A percentile compares a stretch with the other conserved stretches of the same genome.
Conservation (phyloP, 2,113 vertebrate species). For the Pterophyllum scalare region DNA sequence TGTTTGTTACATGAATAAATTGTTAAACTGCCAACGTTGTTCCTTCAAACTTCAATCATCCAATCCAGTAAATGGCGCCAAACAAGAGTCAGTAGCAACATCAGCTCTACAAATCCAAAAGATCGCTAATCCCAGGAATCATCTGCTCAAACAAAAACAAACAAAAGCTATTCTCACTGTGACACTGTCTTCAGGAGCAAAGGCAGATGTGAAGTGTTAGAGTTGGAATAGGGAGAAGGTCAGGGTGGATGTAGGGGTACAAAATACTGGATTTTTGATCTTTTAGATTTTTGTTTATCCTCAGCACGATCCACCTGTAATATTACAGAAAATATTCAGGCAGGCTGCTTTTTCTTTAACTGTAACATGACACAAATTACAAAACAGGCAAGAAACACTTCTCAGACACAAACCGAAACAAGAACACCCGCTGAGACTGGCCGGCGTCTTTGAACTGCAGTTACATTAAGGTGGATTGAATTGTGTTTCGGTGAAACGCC, state of each 20-base stretch:
- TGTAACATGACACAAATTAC: not conserved
- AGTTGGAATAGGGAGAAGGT: not conserved
- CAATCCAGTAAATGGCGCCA: no score
- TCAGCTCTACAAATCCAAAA: not conserved
- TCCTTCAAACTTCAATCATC: no score
- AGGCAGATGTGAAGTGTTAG: not conserved
- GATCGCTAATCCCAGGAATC: not conserved
- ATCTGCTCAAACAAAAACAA: not conserved
- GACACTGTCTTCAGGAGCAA: no score
- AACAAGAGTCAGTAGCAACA: not conserved
- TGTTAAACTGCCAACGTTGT: no score
- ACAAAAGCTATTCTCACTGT: no score
- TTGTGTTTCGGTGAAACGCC: not conserved
- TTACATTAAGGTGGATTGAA: not conserved
- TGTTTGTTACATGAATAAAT: no score
- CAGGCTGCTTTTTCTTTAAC: not conserved
- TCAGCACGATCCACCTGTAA: not conserved
- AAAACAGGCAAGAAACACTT: not conserved
- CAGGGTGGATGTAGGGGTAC: not conserved
- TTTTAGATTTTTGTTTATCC: not conserved
- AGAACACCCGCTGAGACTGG: not conserved
- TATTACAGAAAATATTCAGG: not conserved
- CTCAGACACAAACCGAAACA: not conserved
- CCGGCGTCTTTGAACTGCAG: not conserved
- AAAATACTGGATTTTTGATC: not conserved